phyloP scores from a whole-genome alignment of 2,113 vertebrate species.

The Hippolais icterina region DNA sequence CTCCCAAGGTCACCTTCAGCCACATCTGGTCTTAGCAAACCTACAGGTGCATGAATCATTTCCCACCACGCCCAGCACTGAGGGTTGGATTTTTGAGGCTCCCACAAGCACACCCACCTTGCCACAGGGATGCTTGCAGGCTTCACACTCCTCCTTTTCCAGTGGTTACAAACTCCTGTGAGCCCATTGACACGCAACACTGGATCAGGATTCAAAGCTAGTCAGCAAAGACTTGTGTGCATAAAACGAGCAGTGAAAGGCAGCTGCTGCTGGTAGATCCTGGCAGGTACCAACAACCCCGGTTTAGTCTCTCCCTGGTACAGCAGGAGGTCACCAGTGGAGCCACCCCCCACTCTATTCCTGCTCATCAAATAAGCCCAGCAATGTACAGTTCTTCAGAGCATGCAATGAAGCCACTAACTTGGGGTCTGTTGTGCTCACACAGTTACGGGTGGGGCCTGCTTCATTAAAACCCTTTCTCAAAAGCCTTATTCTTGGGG shows the following conservation, averaged over 20 bases:
- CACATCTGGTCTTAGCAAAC: background rate
- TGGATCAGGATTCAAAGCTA: background rate
- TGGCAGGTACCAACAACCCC: background rate
- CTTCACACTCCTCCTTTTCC: background rate
- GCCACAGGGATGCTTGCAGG: background rate
- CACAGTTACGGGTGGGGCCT: background rate
- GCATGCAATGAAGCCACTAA: fast-evolving
- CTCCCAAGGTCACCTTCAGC: background rate
- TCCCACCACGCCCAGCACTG: background rate
- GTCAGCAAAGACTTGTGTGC: background rate
- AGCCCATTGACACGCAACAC: fast-evolving
- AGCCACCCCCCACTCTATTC: background rate
- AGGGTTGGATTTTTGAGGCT: background rate
- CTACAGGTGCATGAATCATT: background rate
- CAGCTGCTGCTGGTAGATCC: background rate
- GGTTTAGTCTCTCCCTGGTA: background rate
- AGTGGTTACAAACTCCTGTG: background rate
- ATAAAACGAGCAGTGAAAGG: background rate
- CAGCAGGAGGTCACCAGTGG: background rate
- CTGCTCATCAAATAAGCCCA: background rate
- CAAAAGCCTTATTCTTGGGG: background rate
- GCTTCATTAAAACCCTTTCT: background rate
- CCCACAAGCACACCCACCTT: background rate
- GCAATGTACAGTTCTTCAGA: background rate
- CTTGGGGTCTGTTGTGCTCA: background rate